These are phyloP conservation scores for Centropristis striata DNA, from an alignment of 2,113 vertebrate species.

Conservation along the genomic window DNA sequence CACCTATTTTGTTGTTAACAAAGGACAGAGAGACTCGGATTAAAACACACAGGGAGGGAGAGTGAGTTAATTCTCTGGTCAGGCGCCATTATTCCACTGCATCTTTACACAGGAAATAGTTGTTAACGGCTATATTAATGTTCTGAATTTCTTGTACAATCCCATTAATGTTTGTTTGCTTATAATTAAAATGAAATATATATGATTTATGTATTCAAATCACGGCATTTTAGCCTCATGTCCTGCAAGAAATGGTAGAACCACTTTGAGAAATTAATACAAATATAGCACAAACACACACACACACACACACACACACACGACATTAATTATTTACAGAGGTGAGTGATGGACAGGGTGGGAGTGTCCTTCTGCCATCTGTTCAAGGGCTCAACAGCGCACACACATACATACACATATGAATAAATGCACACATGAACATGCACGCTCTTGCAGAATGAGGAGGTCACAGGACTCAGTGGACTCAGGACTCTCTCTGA, in stretches of 20 bases:
- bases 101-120: no score
- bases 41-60: no score
- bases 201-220: not conserved
- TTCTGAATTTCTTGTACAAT: no score
- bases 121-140: no score
- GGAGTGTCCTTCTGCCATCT: slow-evolving; percentile 58
- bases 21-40: no score
- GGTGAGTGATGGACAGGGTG: slow-evolving; percentile 35
- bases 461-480: slow-evolving; percentile 12
- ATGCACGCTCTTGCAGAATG: slow-evolving; percentile 4
- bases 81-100: no score
- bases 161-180: no score
- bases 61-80: no score
- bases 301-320: not conserved
- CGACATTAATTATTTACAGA: slow-evolving; percentile 40
- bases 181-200: not conserved
- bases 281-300: not conserved
- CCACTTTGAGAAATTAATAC: not conserved
- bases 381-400: slow-evolving; percentile 14
- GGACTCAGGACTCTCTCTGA: slow-evolving; percentile 17
- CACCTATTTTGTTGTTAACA: no score
- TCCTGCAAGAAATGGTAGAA: not conserved
- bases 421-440: not conserved
- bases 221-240: not conserved
- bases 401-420: slow-evolving; percentile 9